Evolutionary conservation across 2,113 vertebrate genomes (phyloP), one percentile per base, ranked within the genome.

Genomic region (Hydropotes inermis): DNA sequence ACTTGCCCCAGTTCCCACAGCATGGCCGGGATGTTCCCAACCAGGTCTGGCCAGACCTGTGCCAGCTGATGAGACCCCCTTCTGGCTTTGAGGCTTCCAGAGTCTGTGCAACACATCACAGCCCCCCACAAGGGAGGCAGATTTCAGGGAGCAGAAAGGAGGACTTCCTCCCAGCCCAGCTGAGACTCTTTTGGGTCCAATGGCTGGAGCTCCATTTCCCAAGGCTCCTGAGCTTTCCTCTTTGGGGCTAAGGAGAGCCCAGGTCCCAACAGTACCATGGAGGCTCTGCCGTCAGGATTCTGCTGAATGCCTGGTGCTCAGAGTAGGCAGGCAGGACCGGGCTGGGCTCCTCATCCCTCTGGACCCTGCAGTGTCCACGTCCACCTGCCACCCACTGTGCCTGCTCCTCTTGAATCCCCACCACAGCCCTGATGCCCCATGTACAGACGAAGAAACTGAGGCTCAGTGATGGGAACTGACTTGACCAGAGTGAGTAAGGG

Each of bases 141-240:
- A 6, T 13, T 74, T 74, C 0, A 7, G 89, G 78, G 91, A 70
- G 74, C 86, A 15, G 21, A 67, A 14, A n/a, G 6, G 81, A 90
- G 4, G 21, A 0, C 1, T 2, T 61, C 83, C 57, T 83, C 92
- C 30, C 2, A 79, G 94, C 95, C 93, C 93, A 84, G 89, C 93
- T 95, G 98, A 97, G 98, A 88, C 90, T 90, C 54, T 95, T 95
- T 97, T 17, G 61, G 98, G 91, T 95, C 96, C 94, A 58, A 55
- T 28, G 85, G 91, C 94, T 50, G 19, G 86, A 91, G 45, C 88
- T 95, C 91, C 10, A 5, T 78, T 95, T 50, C 95, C 96, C 64
- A 92, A 93, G 84, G 27, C 90, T 87, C 95, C 92, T 25, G 89
- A 57, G 87, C 97, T 97, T 92, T 92, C 15, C 0, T 64, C 89